A percentile compares a stretch with the other conserved stretches of the same genome.
Conservation (phyloP, 64 coral and sea anemone species). For the Pocillopora verrucosa region DNA sequence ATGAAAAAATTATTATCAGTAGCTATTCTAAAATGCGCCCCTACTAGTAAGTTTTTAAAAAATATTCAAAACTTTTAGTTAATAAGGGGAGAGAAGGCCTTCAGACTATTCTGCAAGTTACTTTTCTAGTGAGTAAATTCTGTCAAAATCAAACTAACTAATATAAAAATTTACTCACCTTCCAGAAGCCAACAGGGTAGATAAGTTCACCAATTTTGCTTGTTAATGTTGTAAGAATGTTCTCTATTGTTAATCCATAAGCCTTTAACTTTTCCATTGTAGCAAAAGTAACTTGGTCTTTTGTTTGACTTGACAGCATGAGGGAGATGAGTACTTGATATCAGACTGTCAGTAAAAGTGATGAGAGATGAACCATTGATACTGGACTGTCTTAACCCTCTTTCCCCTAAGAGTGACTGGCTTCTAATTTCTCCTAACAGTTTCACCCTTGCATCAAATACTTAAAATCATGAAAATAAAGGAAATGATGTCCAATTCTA, state of each 20-base stretch:
- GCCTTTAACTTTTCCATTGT: constrained; percentile 92
- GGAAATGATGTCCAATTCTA: no score
- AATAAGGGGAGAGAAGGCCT: no score
- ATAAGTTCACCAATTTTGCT: constrained; percentile 90
- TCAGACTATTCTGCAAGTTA: no score
- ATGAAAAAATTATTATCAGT: no score
- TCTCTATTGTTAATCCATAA: constrained; percentile 78
- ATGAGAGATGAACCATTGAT: not conserved
- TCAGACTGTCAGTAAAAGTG: constrained; percentile 54
- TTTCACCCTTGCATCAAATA: no score
- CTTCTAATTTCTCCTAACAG: not conserved
- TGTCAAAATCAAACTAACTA: not conserved
- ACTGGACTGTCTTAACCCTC: no score
- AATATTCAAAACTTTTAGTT: no score
- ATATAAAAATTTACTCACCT: constrained; percentile 47
- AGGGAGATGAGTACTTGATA: constrained; percentile 94
- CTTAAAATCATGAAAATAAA: no score
- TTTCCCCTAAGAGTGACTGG: not conserved
- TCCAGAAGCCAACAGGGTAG: constrained; percentile 99
- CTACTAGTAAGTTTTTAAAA: no score
- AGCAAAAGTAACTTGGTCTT: constrained; percentile 93
- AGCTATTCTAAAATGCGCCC: no score
- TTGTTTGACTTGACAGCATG: constrained; percentile 99
- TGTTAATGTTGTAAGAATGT: constrained; percentile 81
- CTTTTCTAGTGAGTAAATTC: no score